phyloP scores from a whole-genome alignment of 2,888 invertebrate genomes.

The Rhamnusium bicolor region DNA sequence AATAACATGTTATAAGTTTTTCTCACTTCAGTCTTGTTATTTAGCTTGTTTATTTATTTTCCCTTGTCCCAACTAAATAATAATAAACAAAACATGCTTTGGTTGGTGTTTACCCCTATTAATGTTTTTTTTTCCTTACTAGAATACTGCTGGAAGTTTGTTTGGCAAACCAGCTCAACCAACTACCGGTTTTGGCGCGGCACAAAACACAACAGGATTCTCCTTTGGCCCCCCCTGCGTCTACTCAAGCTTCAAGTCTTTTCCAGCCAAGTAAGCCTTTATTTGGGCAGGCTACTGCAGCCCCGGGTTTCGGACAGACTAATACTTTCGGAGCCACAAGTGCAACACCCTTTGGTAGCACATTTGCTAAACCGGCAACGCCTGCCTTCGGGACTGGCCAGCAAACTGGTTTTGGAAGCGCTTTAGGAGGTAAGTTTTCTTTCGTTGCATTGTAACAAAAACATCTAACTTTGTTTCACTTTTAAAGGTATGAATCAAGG shows the following conservation, averaged over 20 bases:
- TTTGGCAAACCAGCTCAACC: conserved; percentile 72
- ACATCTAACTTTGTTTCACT: background rate
- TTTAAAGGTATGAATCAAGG: conserved; percentile 35
- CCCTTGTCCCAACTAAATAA: no score
- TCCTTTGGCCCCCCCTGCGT: conserved; percentile 56
- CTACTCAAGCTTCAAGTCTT: conserved; percentile 57
- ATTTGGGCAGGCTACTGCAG: conserved; percentile 58
- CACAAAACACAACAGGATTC: conserved; percentile 67
- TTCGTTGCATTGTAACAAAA: conserved; percentile 1
- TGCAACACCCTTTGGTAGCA: conserved; percentile 55
- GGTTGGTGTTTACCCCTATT: no score
- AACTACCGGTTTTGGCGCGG: conserved; percentile 67
- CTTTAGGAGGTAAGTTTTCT: conserved; percentile 44
- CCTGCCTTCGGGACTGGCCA: conserved; percentile 61
- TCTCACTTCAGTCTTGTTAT: no score
- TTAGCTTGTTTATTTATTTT: no score
- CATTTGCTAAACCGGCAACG: conserved; percentile 65
- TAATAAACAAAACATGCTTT: background rate
- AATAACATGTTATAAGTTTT: no score
- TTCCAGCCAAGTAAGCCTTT: conserved; percentile 62
- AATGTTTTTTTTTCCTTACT: conserved; percentile 39
- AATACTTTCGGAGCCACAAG: conserved; percentile 50
- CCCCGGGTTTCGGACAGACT: conserved; percentile 50
- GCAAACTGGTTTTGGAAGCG: conserved; percentile 51
- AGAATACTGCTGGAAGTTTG: conserved; percentile 63